Base-by-base conservation (phyloP, 1,140 invertebrate species). In the Tetraneura akinire region DNA sequence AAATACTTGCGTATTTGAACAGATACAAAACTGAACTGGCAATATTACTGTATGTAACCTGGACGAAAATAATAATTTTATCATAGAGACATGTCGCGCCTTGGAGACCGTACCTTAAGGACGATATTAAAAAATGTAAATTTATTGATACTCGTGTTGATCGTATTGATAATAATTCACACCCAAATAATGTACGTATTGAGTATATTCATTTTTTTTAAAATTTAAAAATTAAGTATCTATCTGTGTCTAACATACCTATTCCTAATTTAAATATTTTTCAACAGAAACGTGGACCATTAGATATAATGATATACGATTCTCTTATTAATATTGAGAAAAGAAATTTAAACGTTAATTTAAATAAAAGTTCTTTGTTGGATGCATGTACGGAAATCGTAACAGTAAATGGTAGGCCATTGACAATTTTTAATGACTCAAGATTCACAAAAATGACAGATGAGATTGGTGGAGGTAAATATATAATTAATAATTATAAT, bases 391-490 rank as follows among this genome's bases (percentile, higher is more conserved):
- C 49, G 16, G 49, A 51, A 51, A 51, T 51, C 6, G 23, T 29
- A 29, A 60, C 57, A 10, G 57, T 60, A n/a, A n/a, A 60, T 60
- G 57, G 57, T 26, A 23, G 57, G 13, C 57, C 57, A 26, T 60
- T 26, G 26, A n/a, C 57, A 16, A 60, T 60, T 26, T 60, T 60
- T 10, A 60, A 60, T 29, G 57, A 29, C 23, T 60, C 57, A 26
- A 21, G n/a, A 11, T 60, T 60, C 21, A 13, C 10, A 29, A 60
- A 60, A 60, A 60, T 60, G 23, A 60, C 26, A 29, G 57, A 60
- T 21, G 10, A 3, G 3, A 60, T 60, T 29, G 23, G 57, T 60
- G 26, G 21, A 60, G 26, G 21, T 29, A 60, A 26, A 60, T 13
- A 23, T n/a, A n/a, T n/a, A n/a, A n/a, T n/a, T n/a, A n/a, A 11